phyloP scores from a whole-genome alignment of 1,140 invertebrate genomes.

The Charaxes varanes region DNA sequence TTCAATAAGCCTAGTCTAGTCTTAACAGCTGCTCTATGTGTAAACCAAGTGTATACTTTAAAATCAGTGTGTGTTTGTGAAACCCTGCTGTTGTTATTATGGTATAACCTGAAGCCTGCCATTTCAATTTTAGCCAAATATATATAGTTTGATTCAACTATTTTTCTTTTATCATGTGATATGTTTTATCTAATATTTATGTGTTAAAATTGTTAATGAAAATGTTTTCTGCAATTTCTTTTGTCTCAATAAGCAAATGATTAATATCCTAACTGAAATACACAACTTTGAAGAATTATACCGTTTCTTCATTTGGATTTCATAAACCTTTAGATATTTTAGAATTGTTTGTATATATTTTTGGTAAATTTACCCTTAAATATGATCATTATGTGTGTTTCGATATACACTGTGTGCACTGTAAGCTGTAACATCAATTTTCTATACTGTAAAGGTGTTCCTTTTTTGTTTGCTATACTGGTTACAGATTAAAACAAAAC shows the following conservation, averaged over 20 bases:
- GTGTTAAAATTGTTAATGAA: slow-evolving; percentile 62
- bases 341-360: not conserved
- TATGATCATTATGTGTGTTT: no score
- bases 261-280: slow-evolving; percentile 57
- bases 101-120: slow-evolving; percentile 49
- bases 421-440: no score
- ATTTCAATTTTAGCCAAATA: slow-evolving; percentile 68
- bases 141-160: slow-evolving; percentile 67
- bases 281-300: slow-evolving; percentile 61
- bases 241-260: slow-evolving; percentile 55
- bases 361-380: no score
- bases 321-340: not conserved
- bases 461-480: no score
- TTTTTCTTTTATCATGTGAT: slow-evolving; percentile 65
- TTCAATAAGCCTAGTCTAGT: no score
- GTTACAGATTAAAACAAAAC: no score
- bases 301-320: slow-evolving; percentile 30
- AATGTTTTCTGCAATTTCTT: slow-evolving; percentile 53
- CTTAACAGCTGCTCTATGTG: no score
- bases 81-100: slow-evolving; percentile 47
- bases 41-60: no score
- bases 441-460: no score
- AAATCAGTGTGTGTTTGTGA: no score
- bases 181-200: slow-evolving; percentile 67
- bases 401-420: no score